Percentiles rank a stretch among this genome's conserved stretches.
These are phyloP conservation scores for Sinocyclocheilus anophthalmus DNA, from an alignment of 2,113 vertebrate species.

Conservation along the genomic window DNA sequence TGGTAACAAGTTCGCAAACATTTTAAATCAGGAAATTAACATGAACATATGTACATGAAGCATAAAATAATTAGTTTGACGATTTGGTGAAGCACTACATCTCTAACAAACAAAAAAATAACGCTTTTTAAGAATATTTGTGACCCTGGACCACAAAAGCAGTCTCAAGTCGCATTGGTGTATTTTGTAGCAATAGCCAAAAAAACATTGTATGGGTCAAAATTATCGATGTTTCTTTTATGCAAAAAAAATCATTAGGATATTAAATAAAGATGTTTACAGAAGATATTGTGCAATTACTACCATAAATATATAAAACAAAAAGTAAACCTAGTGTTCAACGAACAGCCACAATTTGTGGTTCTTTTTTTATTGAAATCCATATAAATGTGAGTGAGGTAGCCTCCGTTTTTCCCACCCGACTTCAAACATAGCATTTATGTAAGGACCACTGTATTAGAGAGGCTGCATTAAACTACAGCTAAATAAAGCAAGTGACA, in stretches of 20 bases:
- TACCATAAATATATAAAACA: neutral
- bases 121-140: neutral
- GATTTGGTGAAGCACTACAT: neutral
- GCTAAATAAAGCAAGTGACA: conserved; percentile 39
- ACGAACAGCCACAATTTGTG: neutral
- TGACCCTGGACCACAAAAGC: too few relatives aligned
- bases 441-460: neutral
- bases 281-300: too few relatives aligned
- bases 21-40: neutral
- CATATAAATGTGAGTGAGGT: conserved; percentile 41
- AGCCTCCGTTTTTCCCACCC: conserved; percentile 34
- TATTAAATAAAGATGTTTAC: too few relatives aligned
- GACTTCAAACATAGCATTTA: conserved; percentile 31
- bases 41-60: neutral
- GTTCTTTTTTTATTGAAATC: conserved; percentile 43
- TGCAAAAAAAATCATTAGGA: too few relatives aligned
- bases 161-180: too few relatives aligned
- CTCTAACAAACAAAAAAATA: neutral
- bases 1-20: neutral
- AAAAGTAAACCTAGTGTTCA: neutral
- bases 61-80: neutral
- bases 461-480: conserved; percentile 18
- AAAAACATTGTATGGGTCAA: too few relatives aligned
- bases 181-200: too few relatives aligned
- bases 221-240: too few relatives aligned